Evolutionary conservation across 35 echinoderm and acorn worm genomes (phyloP).

Genomic region (Apostichopus parvimensis): DNA sequence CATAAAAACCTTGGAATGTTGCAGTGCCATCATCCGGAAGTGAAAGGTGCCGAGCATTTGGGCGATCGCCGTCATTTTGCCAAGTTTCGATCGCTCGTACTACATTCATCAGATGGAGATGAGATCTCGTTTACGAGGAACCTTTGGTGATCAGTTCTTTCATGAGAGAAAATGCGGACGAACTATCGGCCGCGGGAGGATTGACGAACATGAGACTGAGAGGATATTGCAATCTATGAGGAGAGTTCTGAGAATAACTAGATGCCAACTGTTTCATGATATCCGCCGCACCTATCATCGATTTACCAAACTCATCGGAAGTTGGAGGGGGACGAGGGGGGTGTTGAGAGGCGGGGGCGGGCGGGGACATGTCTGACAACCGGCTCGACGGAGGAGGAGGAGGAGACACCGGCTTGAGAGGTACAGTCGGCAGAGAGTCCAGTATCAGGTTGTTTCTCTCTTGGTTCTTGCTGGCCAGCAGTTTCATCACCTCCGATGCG

Average conservation of each 20-base stretch:
- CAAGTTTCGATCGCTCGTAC: too few relatives aligned
- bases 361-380: neutral
- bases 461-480: conserved; percentile 42
- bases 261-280: conserved; percentile 45
- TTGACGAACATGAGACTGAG: conserved; percentile 25
- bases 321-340: neutral
- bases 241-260: conserved; percentile 17
- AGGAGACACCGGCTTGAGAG: neutral
- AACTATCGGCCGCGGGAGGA: conserved; percentile 22
- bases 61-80: too few relatives aligned
- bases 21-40: too few relatives aligned
- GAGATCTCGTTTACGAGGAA: neutral
- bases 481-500: conserved; percentile 53
- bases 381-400: neutral
- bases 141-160: conserved; percentile 51
- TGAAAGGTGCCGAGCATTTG: too few relatives aligned
- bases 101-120: too few relatives aligned
- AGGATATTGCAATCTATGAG: neutral
- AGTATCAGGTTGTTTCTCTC: neutral
- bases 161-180: conserved; percentile 47
- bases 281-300: neutral
- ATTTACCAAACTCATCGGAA: neutral
- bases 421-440: too few relatives aligned
- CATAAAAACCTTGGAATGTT: too few relatives aligned
- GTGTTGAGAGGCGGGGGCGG: neutral